These are phyloP conservation scores for Rostratula benghalensis DNA, from an alignment of 2,113 vertebrate genomes.

Conservation along the genomic window DNA sequence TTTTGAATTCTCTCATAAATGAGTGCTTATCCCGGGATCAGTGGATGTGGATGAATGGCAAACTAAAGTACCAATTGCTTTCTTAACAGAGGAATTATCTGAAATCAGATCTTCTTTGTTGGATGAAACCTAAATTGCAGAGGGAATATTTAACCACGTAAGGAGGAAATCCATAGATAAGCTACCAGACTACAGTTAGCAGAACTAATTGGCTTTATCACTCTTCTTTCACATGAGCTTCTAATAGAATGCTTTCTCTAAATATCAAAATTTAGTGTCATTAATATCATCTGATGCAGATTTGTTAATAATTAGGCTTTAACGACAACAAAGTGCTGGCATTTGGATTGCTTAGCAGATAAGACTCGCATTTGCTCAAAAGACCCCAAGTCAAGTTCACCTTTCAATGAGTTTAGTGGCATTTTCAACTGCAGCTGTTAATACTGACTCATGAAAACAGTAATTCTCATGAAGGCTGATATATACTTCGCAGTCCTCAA, in stretches of 20 bases:
- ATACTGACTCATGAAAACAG: background rate
- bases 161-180: slow-evolving; percentile 73
- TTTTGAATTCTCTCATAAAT: slow-evolving; percentile 70
- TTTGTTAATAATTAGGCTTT: background rate
- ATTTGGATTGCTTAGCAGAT: background rate
- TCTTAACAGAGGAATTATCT: slow-evolving; percentile 69
- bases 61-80: slow-evolving; percentile 53
- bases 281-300: slow-evolving; percentile 16
- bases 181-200: slow-evolving; percentile 32
- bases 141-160: slow-evolving; percentile 66
- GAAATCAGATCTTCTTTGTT: slow-evolving; percentile 70
- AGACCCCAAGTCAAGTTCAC: background rate
- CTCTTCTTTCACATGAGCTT: slow-evolving; percentile 28
- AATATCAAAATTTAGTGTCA: slow-evolving; percentile 24
- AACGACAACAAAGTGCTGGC: background rate
- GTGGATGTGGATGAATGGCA: slow-evolving; percentile 58
- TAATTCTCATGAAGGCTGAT: background rate
- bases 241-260: slow-evolving; percentile 18
- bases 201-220: slow-evolving; percentile 64
- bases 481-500: background rate
- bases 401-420: background rate
- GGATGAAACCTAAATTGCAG: slow-evolving; percentile 67
- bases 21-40: slow-evolving; percentile 68
- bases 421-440: background rate
- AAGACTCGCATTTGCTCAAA: background rate